phyloP scores from a whole-genome alignment of 1,140 invertebrate genomes.

The Laupala kohalensis region DNA sequence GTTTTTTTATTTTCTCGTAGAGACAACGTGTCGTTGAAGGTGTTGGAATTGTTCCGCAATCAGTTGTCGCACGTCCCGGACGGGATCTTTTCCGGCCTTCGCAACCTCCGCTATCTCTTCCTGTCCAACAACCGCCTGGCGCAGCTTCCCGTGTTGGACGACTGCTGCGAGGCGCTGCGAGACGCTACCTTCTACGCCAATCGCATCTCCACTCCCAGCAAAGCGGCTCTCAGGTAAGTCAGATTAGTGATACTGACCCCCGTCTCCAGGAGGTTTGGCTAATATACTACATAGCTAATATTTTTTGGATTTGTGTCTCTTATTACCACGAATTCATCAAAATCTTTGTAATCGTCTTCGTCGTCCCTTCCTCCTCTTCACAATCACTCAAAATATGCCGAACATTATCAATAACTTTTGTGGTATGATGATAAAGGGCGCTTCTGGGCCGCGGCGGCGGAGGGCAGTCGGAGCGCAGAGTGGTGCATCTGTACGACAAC shows the following conservation, averaged over 20 bases:
- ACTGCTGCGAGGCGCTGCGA: not conserved
- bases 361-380: too few relatives aligned
- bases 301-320: too few relatives aligned
- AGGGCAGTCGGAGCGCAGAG: not conserved
- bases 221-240: not conserved
- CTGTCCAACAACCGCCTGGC: not conserved
- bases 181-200: not conserved
- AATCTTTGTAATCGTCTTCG: too few relatives aligned
- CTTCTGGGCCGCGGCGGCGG: not conserved
- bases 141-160: not conserved
- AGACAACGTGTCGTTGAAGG: not conserved
- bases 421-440: too few relatives aligned
- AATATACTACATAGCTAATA: too few relatives aligned
- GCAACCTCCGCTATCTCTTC: not conserved
- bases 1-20: too few relatives aligned
- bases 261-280: too few relatives aligned
- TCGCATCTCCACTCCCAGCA: not conserved
- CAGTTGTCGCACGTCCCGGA: not conserved
- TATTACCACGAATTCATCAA: too few relatives aligned
- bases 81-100: not conserved
- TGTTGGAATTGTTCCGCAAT: not conserved
- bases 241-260: too few relatives aligned
- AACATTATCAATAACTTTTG: too few relatives aligned
- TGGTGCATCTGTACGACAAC: not conserved
- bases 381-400: too few relatives aligned